phyloP scores from a whole-genome alignment of 2,797 vertebrate species.

The Luscinia megarhynchos region DNA sequence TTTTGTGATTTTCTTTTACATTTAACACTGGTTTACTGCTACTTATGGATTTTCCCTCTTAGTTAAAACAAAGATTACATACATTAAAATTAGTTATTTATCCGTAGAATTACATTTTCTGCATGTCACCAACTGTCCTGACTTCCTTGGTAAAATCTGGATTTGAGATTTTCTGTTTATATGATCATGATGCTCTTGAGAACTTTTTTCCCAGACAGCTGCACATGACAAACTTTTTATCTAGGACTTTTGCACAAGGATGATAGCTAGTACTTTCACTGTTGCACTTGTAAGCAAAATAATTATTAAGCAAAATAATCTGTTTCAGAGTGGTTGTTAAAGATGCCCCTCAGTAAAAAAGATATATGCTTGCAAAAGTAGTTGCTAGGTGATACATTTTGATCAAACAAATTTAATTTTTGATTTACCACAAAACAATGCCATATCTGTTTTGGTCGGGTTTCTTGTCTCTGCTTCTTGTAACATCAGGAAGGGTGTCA shows the following conservation, averaged over 20 bases:
- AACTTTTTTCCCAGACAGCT: neutral
- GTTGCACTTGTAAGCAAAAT: neutral
- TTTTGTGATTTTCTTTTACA: neutral
- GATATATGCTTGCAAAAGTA: neutral
- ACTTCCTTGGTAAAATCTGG: neutral
- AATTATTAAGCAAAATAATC: neutral
- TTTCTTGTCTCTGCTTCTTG: neutral
- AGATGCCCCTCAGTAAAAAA: neutral
- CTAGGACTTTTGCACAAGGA: neutral
- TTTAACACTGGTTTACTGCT: neutral
- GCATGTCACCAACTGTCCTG: neutral
- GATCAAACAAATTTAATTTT: neutral
- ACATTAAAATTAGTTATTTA: neutral
- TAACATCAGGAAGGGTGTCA: conserved; percentile 20
- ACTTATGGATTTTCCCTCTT: neutral
- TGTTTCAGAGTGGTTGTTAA: neutral
- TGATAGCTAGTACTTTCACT: neutral
- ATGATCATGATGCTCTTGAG: neutral
- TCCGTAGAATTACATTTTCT: neutral
- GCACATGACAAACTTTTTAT: neutral
- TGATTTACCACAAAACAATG: neutral
- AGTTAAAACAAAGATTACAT: neutral
- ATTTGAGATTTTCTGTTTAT: neutral
- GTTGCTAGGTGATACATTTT: neutral
- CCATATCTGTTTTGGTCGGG: neutral